These are phyloP conservation scores for Diaphora mendica DNA, from an alignment of 2,888 invertebrate species.

Conservation along the genomic window DNA sequence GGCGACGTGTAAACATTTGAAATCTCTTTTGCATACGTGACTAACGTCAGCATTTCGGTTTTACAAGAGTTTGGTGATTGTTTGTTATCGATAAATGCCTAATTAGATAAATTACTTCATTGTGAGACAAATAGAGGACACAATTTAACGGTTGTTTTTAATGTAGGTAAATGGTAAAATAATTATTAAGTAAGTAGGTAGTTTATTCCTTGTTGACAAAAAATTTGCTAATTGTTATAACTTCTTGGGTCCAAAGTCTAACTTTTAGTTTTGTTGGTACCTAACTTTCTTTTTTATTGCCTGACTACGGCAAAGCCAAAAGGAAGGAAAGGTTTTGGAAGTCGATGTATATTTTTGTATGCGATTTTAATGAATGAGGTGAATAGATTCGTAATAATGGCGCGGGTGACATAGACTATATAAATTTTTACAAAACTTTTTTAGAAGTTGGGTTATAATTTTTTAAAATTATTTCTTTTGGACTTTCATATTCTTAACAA, in stretches of 20 bases:
- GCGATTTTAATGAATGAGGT: too few relatives aligned
- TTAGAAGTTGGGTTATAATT: too few relatives aligned
- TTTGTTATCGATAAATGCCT: neutral
- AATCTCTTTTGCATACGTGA: slow-evolving; percentile 10
- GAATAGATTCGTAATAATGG: too few relatives aligned
- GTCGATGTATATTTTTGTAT: too few relatives aligned
- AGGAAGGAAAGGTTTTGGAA: too few relatives aligned
- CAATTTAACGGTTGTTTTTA: neutral
- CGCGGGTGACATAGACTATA: too few relatives aligned
- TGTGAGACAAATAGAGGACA: slow-evolving; percentile 3
- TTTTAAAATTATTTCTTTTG: too few relatives aligned
- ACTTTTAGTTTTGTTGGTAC: neutral
- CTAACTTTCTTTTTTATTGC: too few relatives aligned
- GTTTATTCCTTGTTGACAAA: neutral
- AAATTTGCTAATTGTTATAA: neutral
- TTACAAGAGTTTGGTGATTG: neutral
- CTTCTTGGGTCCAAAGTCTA: neutral
- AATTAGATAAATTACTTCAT: neutral
- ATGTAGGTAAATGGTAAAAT: neutral
- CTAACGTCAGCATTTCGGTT: slow-evolving; percentile 4
- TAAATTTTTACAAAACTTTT: too few relatives aligned
- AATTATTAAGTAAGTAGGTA: neutral
- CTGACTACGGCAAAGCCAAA: too few relatives aligned
- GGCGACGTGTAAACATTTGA: neutral
- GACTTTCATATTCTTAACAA: neutral